These are phyloP conservation scores for Cheilosia variabilis DNA, from an alignment of 2,888 invertebrate species.

Conservation along the genomic window DNA sequence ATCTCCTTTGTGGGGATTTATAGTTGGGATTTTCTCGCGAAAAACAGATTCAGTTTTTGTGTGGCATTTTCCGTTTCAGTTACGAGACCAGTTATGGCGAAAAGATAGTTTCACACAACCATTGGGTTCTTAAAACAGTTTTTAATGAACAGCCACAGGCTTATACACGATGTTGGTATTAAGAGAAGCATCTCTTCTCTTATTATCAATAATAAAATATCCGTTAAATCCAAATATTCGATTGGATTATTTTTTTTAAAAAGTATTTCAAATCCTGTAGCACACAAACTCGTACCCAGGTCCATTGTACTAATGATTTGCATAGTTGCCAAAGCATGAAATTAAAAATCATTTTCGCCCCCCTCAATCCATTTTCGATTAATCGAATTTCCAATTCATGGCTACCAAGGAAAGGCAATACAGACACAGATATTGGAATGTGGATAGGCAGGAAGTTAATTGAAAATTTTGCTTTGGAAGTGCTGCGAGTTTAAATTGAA, in stretches of 20 bases:
- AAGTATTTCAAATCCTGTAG: not conserved
- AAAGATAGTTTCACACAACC: too few relatives aligned
- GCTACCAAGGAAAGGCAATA: not conserved
- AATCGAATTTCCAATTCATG: not conserved
- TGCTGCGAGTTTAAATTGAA: not conserved
- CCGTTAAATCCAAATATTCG: too few relatives aligned
- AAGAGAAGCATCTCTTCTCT: too few relatives aligned
- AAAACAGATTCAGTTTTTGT: not conserved
- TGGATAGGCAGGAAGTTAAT: not conserved
- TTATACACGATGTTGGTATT: too few relatives aligned
- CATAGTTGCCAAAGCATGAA: slow-evolving; percentile 1
- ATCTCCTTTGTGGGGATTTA: not conserved
- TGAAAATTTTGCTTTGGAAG: not conserved
- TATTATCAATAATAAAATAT: too few relatives aligned
- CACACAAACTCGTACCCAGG: not conserved
- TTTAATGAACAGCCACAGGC: too few relatives aligned
- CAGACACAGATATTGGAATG: not conserved
- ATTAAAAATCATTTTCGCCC: not conserved
- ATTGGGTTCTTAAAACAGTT: too few relatives aligned
- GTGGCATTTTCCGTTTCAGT: not conserved
- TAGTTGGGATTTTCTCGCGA: not conserved
- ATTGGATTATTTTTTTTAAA: not conserved
- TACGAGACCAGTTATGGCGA: not conserved
- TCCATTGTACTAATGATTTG: not conserved
- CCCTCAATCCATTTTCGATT: not conserved